Conservation (phyloP, 2,888 invertebrate species). For the Spilosoma lubricipeda region DNA sequence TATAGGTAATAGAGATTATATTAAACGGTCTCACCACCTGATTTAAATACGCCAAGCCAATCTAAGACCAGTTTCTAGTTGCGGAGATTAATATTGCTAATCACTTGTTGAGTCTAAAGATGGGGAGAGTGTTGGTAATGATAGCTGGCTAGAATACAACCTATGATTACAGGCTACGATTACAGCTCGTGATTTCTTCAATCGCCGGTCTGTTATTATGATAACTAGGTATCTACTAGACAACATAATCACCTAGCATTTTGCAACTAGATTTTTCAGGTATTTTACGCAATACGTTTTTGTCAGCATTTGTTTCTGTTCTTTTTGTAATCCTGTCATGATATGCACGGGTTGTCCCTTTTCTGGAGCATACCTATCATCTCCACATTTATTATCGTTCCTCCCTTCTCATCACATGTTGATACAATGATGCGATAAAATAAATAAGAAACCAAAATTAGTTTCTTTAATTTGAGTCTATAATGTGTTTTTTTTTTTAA, state of each 20-base stretch:
- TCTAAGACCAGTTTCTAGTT: conserved; percentile 14
- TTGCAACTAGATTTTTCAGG: neutral
- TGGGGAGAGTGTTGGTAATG: conserved; percentile 12
- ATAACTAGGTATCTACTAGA: neutral
- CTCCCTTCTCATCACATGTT: neutral
- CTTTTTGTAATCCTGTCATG: neutral
- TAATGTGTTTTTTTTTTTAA: too few species aligned
- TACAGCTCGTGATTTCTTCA: neutral
- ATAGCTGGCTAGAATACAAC: conserved; percentile 10
- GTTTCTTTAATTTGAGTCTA: too few species aligned
- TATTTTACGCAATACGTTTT: neutral
- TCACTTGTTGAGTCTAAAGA: conserved; percentile 23
- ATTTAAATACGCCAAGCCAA: neutral
- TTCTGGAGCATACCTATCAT: neutral
- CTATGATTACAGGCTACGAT: conserved; percentile 1
- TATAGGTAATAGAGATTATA: neutral
- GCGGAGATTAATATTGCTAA: conserved; percentile 21
- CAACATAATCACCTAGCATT: neutral
- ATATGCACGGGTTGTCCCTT: neutral
- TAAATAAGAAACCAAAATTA: neutral
- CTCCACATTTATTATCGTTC: neutral
- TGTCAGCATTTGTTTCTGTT: neutral
- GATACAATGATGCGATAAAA: neutral
- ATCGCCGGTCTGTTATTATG: neutral
- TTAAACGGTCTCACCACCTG: neutral